phyloP scores from a whole-genome alignment of 2,888 invertebrate species.

The Amblyjoppa proteus region DNA sequence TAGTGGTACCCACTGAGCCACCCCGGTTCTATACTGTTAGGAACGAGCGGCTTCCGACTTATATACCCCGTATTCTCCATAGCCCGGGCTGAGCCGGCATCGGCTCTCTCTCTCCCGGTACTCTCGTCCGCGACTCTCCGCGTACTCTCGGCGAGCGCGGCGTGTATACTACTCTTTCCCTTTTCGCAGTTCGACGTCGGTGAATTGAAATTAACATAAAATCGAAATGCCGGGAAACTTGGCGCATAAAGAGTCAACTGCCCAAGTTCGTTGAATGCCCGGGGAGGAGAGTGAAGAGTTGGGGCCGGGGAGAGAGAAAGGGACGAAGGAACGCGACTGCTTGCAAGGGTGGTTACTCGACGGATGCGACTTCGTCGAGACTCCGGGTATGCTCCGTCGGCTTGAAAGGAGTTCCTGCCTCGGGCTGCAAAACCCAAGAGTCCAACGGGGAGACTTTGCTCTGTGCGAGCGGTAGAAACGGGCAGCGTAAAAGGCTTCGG shows the following conservation, averaged over 20 bases:
- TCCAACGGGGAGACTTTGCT: constrained; percentile 56
- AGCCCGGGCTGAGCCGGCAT: constrained; percentile 8
- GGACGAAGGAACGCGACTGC: constrained; percentile 27
- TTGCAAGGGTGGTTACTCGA: constrained; percentile 4
- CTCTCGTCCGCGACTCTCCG: constrained; percentile 11
- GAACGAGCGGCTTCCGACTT: constrained; percentile 63
- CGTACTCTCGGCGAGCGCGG: constrained; percentile 15
- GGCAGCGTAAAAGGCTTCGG: constrained; percentile 68
- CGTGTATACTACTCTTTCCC: constrained; percentile 64
- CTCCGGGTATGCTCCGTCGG: constrained; percentile 59
- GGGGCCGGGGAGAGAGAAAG: not conserved
- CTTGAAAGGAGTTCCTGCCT: constrained; percentile 75
- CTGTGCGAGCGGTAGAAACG: constrained; percentile 1
- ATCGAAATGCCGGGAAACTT: constrained; percentile 84
- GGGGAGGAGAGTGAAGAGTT: constrained; percentile 22
- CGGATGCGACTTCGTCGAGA: constrained; percentile 74
- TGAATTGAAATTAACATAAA: constrained; percentile 84
- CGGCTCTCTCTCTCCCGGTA: constrained; percentile 12
- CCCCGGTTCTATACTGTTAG: constrained; percentile 69
- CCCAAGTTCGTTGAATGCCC: constrained; percentile 82
- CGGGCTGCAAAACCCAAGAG: constrained; percentile 31
- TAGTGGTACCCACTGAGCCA: constrained; percentile 40
- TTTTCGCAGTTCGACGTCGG: constrained; percentile 77
- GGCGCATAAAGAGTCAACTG: constrained; percentile 84
- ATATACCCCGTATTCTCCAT: constrained; percentile 44